Base-by-base conservation (phyloP, 2,888 invertebrate genomes). In the Thymelicus lineola region DNA sequence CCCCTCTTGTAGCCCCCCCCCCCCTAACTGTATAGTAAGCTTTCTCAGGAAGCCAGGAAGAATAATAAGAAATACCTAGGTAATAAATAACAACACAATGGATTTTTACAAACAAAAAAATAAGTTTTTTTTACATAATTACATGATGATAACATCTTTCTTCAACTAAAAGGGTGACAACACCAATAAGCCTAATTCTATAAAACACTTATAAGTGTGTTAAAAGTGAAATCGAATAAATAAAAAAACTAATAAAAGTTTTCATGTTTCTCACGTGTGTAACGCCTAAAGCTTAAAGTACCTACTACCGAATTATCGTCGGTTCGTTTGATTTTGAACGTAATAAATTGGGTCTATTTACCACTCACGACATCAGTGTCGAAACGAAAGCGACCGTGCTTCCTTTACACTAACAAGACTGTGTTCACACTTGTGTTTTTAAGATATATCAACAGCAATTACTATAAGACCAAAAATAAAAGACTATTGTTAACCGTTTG, bases 301-400 rank as follows among this genome's bases (percentile, higher is more conserved):
- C 36, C 36, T 38, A 38, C 79, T 73, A 77, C 80, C 82, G 78
- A 83, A 82, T 85, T 82, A 85, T 80, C 75, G 75, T 75, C 82
- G 83, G 38, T 64, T 70, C 70, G 70, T 86, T 86, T 85, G 86
- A 86, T 82, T 83, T 75, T 72, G 75, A 76, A 78, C 79, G 81
- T 87, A 83, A 88, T 87, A 89, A 89, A 90, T 90, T 79, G 83
- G 77, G 71, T 76, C 81, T 84, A 89, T 89, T 89, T 87, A 84
- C 83, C 79, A 74, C 82, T 87, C 89, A 90, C 90, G 90, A 89
- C 71, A 80, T 73, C 38, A 75, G 77, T 75, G 75, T 73, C 79
- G 74, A 73, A 73, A 74, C 68, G 74, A 78, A 76, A 77, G 77
- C 72, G 53, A 53, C 63, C 48, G 57, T 20, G 69, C 50, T 28